A percentile compares a stretch with the other conserved stretches of the same genome.
Evolutionary conservation across 2,888 invertebrate genomes (phyloP).

Genomic region (Plagodis dolabraria): DNA sequence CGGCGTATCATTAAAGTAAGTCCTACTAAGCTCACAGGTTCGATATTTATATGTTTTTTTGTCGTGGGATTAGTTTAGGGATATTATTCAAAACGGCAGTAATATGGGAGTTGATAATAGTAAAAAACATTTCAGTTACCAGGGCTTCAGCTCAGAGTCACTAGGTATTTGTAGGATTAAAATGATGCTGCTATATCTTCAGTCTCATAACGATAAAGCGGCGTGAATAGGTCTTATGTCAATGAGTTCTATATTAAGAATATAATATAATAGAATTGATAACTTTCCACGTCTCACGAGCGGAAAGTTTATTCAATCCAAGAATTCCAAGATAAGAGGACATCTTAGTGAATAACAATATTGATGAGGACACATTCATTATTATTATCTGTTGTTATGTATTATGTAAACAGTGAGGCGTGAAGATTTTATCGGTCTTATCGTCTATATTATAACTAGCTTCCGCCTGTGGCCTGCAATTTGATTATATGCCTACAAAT

Average conservation of each 20-base stretch:
- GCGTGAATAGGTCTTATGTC: neutral
- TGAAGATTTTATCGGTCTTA: no score
- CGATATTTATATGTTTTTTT: no score
- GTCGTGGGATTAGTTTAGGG: no score
- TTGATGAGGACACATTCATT: neutral
- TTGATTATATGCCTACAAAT: no score
- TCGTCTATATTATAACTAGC: neutral
- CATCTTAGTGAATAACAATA: constrained; percentile 11
- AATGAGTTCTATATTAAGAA: constrained; percentile 13
- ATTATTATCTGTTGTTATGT: neutral
- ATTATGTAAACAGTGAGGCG: neutral
- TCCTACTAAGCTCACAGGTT: no score
- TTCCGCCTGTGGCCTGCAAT: no score
- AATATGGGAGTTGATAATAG: no score
- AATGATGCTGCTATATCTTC: neutral
- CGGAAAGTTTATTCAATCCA: constrained; percentile 57
- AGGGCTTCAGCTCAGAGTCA: no score
- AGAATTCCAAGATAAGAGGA: constrained; percentile 40
- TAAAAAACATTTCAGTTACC: no score
- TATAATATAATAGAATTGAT: constrained; percentile 10
- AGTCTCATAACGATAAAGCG: neutral
- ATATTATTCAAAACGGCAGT: no score
- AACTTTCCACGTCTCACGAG: constrained; percentile 33
- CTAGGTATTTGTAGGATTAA: no score
- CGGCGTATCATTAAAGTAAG: no score